phyloP scores from a whole-genome alignment of 2,113 vertebrate species.

The Patagioenas fasciata region DNA sequence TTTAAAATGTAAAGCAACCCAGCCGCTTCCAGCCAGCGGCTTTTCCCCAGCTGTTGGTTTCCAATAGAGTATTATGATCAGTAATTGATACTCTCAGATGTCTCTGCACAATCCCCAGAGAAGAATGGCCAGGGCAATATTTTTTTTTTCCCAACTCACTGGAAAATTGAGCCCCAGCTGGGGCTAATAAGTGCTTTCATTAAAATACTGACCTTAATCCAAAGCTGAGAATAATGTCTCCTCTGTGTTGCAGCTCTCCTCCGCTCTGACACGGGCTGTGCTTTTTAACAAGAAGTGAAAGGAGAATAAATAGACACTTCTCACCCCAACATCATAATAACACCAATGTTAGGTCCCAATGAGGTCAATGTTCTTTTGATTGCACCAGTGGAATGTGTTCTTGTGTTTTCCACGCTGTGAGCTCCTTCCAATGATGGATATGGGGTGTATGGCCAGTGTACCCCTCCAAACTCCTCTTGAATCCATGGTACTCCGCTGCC shows the following conservation, averaged over 20 bases:
- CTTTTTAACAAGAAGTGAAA: slow-evolving; percentile 72
- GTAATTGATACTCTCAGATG: slow-evolving; percentile 70
- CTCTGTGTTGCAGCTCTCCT: slow-evolving; percentile 65
- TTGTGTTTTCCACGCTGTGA: neutral
- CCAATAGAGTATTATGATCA: slow-evolving; percentile 67
- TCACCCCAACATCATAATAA: slow-evolving; percentile 17
- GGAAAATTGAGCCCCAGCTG: slow-evolving; percentile 75
- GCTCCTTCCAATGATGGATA: neutral
- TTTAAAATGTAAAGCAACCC: slow-evolving; percentile 49
- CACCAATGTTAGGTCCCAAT: neutral
- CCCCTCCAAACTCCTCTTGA: neutral
- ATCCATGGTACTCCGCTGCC: neutral
- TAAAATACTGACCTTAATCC: slow-evolving; percentile 69
- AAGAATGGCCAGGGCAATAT: slow-evolving; percentile 67
- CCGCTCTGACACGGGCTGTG: slow-evolving; percentile 59
- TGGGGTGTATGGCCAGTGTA: neutral
- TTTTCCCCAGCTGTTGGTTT: slow-evolving; percentile 65
- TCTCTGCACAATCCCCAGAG: slow-evolving; percentile 57
- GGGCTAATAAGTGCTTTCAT: slow-evolving; percentile 77
- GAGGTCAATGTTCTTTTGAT: slow-evolving; percentile 18
- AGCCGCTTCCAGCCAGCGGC: neutral
- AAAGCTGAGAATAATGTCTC: slow-evolving; percentile 70
- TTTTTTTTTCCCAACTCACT: slow-evolving; percentile 64
- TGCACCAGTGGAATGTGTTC: neutral
- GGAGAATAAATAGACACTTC: slow-evolving; percentile 59